These are phyloP conservation scores for Caradrina kadenii DNA, from an alignment of 2,888 invertebrate species.

Conservation along the genomic window DNA sequence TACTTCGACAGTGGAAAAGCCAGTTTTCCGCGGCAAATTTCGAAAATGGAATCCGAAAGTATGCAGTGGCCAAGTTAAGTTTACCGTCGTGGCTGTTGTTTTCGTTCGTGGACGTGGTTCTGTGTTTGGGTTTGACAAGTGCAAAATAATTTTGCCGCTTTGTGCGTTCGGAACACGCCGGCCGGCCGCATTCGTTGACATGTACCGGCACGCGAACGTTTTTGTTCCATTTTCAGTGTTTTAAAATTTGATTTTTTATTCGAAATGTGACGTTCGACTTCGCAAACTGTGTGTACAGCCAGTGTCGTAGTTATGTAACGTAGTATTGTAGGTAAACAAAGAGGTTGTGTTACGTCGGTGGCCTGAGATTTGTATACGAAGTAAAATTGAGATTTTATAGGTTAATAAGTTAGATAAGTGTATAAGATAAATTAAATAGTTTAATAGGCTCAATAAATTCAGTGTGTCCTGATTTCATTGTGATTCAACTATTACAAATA, in stretches of 20 bases:
- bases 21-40: constrained; percentile 88
- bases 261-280: constrained; percentile 77
- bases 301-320: constrained; percentile 59
- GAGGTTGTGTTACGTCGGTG: constrained; percentile 66
- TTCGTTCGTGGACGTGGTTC: constrained; percentile 67
- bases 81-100: constrained; percentile 64
- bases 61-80: constrained; percentile 71
- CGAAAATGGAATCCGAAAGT: constrained; percentile 85
- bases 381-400: constrained; percentile 45
- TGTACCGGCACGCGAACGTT: constrained; percentile 89
- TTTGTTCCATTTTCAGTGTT: constrained; percentile 82
- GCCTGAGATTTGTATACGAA: constrained; percentile 72
- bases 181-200: constrained; percentile 86
- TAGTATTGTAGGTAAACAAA: constrained; percentile 59
- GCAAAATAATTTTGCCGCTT: constrained; percentile 73
- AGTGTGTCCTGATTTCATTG: constrained; percentile 29
- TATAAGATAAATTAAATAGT: constrained; percentile 19
- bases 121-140: constrained; percentile 54
- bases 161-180: constrained; percentile 78
- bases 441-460: constrained; percentile 26
- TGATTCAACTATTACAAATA: constrained; percentile 16
- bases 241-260: constrained; percentile 74
- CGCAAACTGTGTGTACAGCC: constrained; percentile 56
- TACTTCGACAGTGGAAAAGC: constrained; percentile 88
- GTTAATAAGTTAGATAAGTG: constrained; percentile 41